Conservation (phyloP, 2,797 vertebrate genomes). For the Sebastes steindachneri region DNA sequence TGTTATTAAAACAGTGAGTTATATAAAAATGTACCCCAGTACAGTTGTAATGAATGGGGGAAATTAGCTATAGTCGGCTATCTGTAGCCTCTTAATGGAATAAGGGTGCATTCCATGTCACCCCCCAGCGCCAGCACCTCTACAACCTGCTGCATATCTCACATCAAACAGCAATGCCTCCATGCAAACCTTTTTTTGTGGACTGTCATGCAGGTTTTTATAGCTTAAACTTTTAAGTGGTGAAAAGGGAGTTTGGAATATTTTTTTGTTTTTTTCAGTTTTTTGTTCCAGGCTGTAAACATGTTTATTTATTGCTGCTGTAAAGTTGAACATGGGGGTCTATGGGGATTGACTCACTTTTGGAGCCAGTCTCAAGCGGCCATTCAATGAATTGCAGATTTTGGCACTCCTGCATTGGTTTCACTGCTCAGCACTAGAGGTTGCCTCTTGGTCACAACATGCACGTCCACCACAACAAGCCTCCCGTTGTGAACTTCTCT, state of each 20-base stretch:
- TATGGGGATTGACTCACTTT: too few relatives aligned
- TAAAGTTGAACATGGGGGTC: too few relatives aligned
- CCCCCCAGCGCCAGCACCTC: constrained; percentile 75
- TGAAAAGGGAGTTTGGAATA: constrained; percentile 90
- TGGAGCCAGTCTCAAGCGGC: too few relatives aligned
- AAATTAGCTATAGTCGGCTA: too few relatives aligned
- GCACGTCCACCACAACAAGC: neutral
- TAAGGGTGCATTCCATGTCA: constrained; percentile 80
- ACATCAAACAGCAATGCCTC: constrained; percentile 82
- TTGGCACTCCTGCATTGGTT: too few relatives aligned
- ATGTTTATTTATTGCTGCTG: too few relatives aligned
- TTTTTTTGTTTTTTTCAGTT: constrained; percentile 56
- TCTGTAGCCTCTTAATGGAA: constrained; percentile 77
- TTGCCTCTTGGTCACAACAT: neutral
- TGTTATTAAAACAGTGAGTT: too few relatives aligned
- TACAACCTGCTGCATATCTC: constrained; percentile 90
- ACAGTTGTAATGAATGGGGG: too few relatives aligned
- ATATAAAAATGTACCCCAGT: too few relatives aligned
- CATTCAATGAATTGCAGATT: too few relatives aligned
- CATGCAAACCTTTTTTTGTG: constrained; percentile 84
- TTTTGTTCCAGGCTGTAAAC: too few relatives aligned
- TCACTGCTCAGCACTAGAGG: too few relatives aligned
- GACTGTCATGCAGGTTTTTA: constrained; percentile 94
- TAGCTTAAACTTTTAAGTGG: constrained; percentile 90
- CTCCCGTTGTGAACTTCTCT: neutral